Percentiles rank a stretch among this genome's conserved stretches.
Evolutionary conservation across 2,888 invertebrate genomes (phyloP).

Genomic region (Camptogramma bilineatum): DNA sequence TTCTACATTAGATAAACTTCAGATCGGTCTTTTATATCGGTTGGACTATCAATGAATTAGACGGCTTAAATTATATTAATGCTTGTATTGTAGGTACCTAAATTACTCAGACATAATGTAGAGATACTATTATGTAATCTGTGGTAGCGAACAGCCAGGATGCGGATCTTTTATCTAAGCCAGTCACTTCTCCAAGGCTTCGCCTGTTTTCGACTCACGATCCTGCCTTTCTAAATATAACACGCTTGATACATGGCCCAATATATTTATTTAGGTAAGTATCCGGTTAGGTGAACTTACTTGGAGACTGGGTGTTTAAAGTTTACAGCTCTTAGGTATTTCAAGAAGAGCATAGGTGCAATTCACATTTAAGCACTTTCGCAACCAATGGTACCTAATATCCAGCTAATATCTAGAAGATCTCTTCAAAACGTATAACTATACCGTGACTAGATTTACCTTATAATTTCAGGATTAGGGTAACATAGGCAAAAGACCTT

Average conservation of each 20-base stretch:
- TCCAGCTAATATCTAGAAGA: not conserved
- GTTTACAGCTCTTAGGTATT: not conserved
- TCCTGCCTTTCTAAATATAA: slow-evolving; percentile 68
- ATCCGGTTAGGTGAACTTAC: slow-evolving; percentile 13
- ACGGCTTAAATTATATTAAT: too few species aligned
- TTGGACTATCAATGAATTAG: too few species aligned
- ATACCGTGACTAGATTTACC: not conserved
- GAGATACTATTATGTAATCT: not conserved
- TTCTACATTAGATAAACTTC: too few species aligned
- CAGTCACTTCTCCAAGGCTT: slow-evolving; percentile 76
- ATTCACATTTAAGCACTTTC: not conserved
- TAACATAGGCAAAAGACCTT: not conserved
- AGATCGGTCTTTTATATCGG: too few species aligned
- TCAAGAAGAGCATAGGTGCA: not conserved
- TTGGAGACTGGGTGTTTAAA: not conserved
- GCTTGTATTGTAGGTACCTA: too few species aligned
- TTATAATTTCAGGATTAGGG: too few species aligned
- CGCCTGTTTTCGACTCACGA: slow-evolving; percentile 64
- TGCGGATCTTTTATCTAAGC: slow-evolving; percentile 68
- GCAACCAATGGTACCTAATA: not conserved
- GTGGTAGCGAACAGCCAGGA: slow-evolving; percentile 55
- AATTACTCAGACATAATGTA: not conserved
- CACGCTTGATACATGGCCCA: slow-evolving; percentile 17
- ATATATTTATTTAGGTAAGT: slow-evolving; percentile 13
- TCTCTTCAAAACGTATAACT: not conserved